phyloP scores from a whole-genome alignment of 1,140 invertebrate species.

The Prorops nasuta region DNA sequence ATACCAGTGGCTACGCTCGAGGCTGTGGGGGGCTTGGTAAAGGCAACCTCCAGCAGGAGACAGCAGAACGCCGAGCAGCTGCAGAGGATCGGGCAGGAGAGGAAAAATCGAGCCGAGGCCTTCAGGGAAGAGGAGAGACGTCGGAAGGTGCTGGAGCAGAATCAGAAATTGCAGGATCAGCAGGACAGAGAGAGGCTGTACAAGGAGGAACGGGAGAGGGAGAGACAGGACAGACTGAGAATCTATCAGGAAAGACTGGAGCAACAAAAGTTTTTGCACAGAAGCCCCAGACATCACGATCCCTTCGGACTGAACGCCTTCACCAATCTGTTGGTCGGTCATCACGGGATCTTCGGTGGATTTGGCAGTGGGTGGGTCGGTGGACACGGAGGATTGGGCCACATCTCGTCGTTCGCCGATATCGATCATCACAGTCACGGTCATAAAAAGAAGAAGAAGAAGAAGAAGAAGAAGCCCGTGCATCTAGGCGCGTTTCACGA shows the following conservation, averaged over 20 bases:
- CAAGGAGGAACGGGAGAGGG: too few species aligned
- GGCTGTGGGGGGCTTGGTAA: conserved; percentile 35
- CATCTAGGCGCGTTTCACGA: too few species aligned
- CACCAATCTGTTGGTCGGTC: conserved; percentile 21
- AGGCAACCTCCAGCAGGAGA: conserved; percentile 19
- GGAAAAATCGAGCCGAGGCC: conserved; percentile 11
- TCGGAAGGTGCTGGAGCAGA: conserved; percentile 20
- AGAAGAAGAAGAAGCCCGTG: too few species aligned
- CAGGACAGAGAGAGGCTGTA: conserved; percentile 18
- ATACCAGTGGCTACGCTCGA: conserved; percentile 41
- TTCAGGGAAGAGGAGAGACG: conserved; percentile 16
- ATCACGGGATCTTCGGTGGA: conserved; percentile 8
- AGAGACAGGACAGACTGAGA: too few species aligned
- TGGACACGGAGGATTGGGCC: conserved; percentile 1
- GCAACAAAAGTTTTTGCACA: conserved; percentile 12
- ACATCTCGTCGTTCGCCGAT: too few species aligned
- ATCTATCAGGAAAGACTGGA: too few species aligned
- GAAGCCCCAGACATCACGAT: conserved; percentile 17
- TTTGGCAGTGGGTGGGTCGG: conserved; percentile 10
- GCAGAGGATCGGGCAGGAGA: conserved; percentile 13
- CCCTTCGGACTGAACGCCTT: conserved; percentile 29
- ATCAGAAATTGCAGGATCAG: conserved; percentile 24
- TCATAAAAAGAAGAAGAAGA: too few species aligned
- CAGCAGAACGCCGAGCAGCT: conserved; percentile 7
- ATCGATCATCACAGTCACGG: too few species aligned